These are phyloP conservation scores for Scartelaos histophorus DNA, from an alignment of 2,113 vertebrate genomes.

Conservation along the genomic window DNA sequence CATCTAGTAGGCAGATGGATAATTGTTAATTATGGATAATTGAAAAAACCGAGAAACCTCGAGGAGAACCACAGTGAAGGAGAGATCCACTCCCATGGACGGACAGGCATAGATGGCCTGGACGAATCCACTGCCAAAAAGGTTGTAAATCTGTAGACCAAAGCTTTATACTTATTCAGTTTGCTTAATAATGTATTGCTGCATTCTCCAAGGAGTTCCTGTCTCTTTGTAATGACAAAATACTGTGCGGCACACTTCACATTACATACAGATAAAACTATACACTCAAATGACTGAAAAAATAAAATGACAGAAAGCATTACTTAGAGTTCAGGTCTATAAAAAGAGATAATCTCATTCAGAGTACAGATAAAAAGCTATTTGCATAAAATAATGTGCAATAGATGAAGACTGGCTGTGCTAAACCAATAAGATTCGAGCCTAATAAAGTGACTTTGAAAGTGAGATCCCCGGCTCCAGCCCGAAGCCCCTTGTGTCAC, in stretches of 20 bases:
- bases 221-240: background rate
- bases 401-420: constrained; percentile 17
- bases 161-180: too few relatives aligned
- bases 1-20: too few relatives aligned
- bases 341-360: background rate
- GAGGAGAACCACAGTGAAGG: too few relatives aligned
- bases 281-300: too few relatives aligned
- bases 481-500: constrained; percentile 19
- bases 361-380: background rate
- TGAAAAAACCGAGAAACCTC: too few relatives aligned
- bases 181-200: background rate
- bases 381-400: background rate
- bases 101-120: too few relatives aligned
- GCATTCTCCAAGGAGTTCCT: constrained; percentile 10
- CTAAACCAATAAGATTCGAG: constrained; percentile 24
- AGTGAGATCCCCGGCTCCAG: constrained; percentile 14
- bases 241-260: background rate
- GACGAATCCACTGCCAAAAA: too few relatives aligned
- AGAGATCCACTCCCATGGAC: too few relatives aligned
- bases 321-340: background rate
- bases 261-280: background rate
- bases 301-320: too few relatives aligned
- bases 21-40: too few relatives aligned
- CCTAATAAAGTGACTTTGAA: background rate
- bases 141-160: too few relatives aligned